These are phyloP conservation scores for Pica pica DNA, from an alignment of 2,113 vertebrate species.

Conservation along the genomic window DNA sequence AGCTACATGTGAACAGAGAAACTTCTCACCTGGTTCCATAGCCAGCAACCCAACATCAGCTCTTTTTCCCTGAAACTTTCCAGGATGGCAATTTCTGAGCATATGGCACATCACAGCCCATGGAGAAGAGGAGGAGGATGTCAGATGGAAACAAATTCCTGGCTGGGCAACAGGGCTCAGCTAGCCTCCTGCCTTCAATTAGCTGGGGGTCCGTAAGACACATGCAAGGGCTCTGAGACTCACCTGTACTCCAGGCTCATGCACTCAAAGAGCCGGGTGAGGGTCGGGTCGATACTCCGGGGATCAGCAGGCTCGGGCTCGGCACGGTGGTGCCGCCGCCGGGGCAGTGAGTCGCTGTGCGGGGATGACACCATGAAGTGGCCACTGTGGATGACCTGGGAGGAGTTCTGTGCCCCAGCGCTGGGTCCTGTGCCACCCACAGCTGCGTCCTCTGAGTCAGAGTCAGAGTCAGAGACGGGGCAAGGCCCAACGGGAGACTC, in stretches of 20 bases:
- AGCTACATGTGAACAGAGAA: background rate
- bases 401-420: background rate
- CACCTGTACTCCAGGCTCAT: constrained; percentile 99
- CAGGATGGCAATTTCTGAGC: background rate
- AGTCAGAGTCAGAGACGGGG: constrained; percentile 81
- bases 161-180: background rate
- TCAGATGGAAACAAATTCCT: background rate
- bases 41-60: background rate
- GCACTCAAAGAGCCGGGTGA: constrained; percentile 94
- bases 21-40: background rate
- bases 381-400: constrained; percentile 95
- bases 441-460: constrained; percentile 64
- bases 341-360: constrained; percentile 81
- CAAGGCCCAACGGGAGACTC: constrained; percentile 42
- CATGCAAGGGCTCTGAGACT: background rate
- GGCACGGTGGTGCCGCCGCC: constrained; percentile 66
- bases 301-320: constrained; percentile 71
- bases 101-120: background rate
- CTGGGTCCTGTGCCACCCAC: background rate
- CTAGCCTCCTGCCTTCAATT: background rate
- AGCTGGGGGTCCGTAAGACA: rapidly evolving
- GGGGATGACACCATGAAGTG: constrained; percentile 98
- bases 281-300: constrained; percentile 91
- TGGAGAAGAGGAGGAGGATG: background rate
- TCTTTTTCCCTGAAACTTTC: background rate